Percentiles rank a stretch among this genome's conserved stretches.
These are phyloP conservation scores for Lophius americanus DNA, from an alignment of 2,797 vertebrate species.

Conservation along the genomic window DNA sequence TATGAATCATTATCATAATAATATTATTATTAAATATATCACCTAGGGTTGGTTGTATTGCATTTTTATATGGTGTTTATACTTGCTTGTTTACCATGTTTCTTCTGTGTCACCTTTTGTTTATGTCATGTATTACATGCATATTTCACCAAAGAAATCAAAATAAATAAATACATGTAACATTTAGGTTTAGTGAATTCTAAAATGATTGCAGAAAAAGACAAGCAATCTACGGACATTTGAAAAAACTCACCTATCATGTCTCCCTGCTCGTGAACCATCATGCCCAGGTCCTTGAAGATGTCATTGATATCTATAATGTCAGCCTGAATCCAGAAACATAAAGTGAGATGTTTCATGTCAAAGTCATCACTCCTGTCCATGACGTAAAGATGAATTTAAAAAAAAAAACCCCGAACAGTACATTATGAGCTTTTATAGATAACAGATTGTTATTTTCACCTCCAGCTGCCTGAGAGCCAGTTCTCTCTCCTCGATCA, in stretches of 20 bases:
- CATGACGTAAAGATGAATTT: conserved; percentile 85
- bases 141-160: no score
- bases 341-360: not conserved
- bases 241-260: conserved; percentile 90
- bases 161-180: no score
- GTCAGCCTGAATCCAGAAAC: conserved; percentile 85
- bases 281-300: conserved; percentile 97
- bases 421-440: no score
- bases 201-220: not conserved
- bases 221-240: not conserved
- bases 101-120: no score
- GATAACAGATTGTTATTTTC: not conserved
- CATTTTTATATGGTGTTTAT: no score
- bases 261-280: conserved; percentile 98
- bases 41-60: no score
- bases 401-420: conserved; percentile 2
- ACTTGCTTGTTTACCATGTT: no score
- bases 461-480: conserved; percentile 94
- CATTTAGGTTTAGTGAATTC: no score
- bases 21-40: no score
- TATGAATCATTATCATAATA: no score
- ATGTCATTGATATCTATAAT: conserved; percentile 98
- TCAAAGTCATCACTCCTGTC: conserved; percentile 60
- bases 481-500: conserved; percentile 93
- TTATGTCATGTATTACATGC: no score